Percentiles rank a stretch among this genome's conserved stretches.
Conservation (phyloP, 2,797 vertebrate species). For the Danio kyathit region DNA sequence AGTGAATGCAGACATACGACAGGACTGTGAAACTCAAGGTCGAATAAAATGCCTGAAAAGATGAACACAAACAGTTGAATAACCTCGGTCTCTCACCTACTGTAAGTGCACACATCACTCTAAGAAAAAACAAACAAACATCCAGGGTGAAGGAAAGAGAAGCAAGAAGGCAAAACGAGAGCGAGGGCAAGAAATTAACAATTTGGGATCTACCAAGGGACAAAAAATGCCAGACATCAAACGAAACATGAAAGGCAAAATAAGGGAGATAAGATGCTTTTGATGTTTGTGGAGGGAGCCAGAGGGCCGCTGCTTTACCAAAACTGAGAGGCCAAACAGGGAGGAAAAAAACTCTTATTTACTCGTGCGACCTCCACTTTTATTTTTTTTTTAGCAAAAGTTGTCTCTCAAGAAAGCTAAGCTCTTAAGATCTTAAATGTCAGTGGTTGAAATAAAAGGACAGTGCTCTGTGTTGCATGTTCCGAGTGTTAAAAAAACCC, state of each 20-base stretch:
- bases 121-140: constrained; percentile 41
- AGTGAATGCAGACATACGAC: constrained; percentile 68
- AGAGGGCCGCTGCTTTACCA: constrained; percentile 53
- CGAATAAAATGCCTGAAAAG: constrained; percentile 45
- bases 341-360: constrained; percentile 52
- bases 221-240: constrained; percentile 57
- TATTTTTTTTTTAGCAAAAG: constrained; percentile 16
- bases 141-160: constrained; percentile 31
- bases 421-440: constrained; percentile 36
- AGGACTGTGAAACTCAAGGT: constrained; percentile 39
- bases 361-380: constrained; percentile 29
- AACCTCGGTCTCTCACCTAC: constrained; percentile 29
- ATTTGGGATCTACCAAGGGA: constrained; percentile 61
- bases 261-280: constrained; percentile 63
- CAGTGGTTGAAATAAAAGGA: constrained; percentile 35
- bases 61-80: constrained; percentile 23
- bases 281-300: constrained; percentile 59
- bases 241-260: constrained; percentile 62
- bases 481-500: constrained; percentile 46
- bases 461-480: constrained; percentile 29
- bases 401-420: constrained; percentile 28
- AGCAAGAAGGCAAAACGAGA: constrained; percentile 32
- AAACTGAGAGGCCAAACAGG: constrained; percentile 55
- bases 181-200: constrained; percentile 63
- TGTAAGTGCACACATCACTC: constrained; percentile 16